A percentile compares a stretch with the other conserved stretches of the same genome.
These are phyloP conservation scores for Stichopus chloronotus DNA, from an alignment of 35 echinoderm and acorn worm species.

Conservation along the genomic window DNA sequence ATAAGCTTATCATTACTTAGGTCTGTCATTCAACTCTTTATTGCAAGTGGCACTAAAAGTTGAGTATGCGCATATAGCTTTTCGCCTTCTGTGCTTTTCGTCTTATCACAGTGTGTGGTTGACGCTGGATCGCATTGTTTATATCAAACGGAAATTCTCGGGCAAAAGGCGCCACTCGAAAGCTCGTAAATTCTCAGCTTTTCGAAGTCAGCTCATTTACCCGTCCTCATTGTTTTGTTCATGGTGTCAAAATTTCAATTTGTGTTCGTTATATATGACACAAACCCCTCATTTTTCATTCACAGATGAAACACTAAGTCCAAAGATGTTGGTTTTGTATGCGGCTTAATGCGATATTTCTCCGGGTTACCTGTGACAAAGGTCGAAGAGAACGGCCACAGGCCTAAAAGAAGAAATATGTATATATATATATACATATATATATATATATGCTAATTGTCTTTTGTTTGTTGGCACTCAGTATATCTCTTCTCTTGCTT, in stretches of 20 bases:
- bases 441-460: too few relatives aligned
- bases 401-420: too few relatives aligned
- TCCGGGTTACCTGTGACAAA: constrained; percentile 42
- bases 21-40: constrained; percentile 1
- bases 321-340: neutral
- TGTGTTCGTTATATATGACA: constrained; percentile 51
- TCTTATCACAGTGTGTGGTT: constrained; percentile 53
- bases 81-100: neutral
- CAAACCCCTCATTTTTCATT: constrained; percentile 45
- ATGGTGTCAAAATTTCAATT: constrained; percentile 54
- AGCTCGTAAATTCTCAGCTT: constrained; percentile 34
- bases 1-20: neutral
- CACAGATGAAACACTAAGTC: constrained; percentile 7
- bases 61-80: constrained; percentile 32
- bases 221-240: constrained; percentile 40
- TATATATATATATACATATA: too few relatives aligned
- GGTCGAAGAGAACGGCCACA: neutral
- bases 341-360: neutral
- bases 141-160: constrained; percentile 51
- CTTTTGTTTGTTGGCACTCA: too few relatives aligned
- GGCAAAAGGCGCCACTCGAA: constrained; percentile 48
- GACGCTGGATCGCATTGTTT: constrained; percentile 6
- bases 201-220: constrained; percentile 22
- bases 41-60: neutral
- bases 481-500: too few relatives aligned